Percentiles rank a stretch among this genome's conserved stretches.
Evolutionary conservation across 2,888 invertebrate species (phyloP).

Genomic region (Tinea pellionella): DNA sequence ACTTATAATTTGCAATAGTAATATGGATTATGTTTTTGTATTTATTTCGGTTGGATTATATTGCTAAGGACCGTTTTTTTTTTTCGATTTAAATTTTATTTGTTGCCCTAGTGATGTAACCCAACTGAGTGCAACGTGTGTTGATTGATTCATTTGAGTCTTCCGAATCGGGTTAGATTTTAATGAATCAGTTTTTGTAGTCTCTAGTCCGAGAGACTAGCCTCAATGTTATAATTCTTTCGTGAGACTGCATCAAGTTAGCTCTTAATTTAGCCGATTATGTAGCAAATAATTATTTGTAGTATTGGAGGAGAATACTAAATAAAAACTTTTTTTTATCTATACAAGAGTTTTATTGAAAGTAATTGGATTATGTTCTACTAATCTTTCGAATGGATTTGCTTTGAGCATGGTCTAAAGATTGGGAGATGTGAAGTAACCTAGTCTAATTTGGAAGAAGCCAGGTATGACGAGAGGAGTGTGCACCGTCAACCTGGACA

Average conservation of each 20-base stretch:
- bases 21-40: background rate
- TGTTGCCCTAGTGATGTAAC: background rate
- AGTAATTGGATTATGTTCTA: too few relatives aligned
- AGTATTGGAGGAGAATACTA: slow-evolving; percentile 57
- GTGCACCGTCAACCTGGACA: too few relatives aligned
- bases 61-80: too few relatives aligned
- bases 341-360: background rate
- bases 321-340: slow-evolving; percentile 58
- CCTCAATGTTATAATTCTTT: slow-evolving; percentile 59
- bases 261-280: slow-evolving; percentile 59
- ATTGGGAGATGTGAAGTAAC: too few relatives aligned
- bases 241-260: slow-evolving; percentile 68
- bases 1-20: slow-evolving; percentile 13
- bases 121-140: too few relatives aligned
- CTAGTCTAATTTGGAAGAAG: too few relatives aligned
- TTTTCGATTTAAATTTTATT: too few relatives aligned
- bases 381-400: too few relatives aligned
- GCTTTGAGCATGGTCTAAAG: too few relatives aligned
- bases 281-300: slow-evolving; percentile 55
- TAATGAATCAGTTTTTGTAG: slow-evolving; percentile 18
- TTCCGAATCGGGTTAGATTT: slow-evolving; percentile 22
- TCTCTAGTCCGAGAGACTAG: slow-evolving; percentile 44
- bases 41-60: background rate
- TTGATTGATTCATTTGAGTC: slow-evolving; percentile 27
- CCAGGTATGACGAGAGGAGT: too few relatives aligned